Evolutionary conservation across 2,113 vertebrate genomes (phyloP), one percentile per base, ranked within the genome.

Genomic region (Corapipo altera): DNA sequence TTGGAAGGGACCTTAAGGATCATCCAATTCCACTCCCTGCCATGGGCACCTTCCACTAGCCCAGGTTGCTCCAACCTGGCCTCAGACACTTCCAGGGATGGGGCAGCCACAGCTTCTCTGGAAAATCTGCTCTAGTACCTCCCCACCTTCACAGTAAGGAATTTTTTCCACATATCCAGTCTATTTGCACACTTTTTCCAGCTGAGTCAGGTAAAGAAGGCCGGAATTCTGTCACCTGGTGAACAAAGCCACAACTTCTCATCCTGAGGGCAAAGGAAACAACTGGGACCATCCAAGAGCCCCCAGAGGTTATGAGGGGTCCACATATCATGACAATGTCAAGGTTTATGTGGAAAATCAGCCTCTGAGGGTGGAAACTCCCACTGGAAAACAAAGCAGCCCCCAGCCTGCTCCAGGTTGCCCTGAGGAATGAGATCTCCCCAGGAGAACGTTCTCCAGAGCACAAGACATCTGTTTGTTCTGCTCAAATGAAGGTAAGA

Each of bases 231-330:
- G 1, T 80, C 58, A 37, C 27, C 43, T 23, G 11, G 12, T 4
- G 39, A 80, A 35, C 57, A 75, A 88, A 72, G 28, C 11, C 11
- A 58, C 32, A 1, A 0, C 24, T 59, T 65, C 39, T 75, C 85
- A 86, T 32, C 27, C 41, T 41, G 22, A 44, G 10, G 26, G 10
- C 44, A 67, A 76, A 92, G 43, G 32, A 67, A 73, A 67, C 16
- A 65, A n/a, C 2, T 0, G 3, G 12, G 64, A 41, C 17, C 0
- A 0, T 13, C 46, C 24, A 21, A 77, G 41, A 57, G 65, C 72
- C 49, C 4, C 1, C 1, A 1, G 64, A 64, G 39, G 78, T 81
- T 70, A 73, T 1, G 23, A 59, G n/a, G 8, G 22, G 58, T 11
- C 58, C n/a, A 26, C 6, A 15, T 10, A 18, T 5, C 46, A 20